Evolutionary conservation across 2,888 invertebrate species (phyloP), one percentile per base, ranked within the genome.

Genomic region (Salticus scenicus): DNA sequence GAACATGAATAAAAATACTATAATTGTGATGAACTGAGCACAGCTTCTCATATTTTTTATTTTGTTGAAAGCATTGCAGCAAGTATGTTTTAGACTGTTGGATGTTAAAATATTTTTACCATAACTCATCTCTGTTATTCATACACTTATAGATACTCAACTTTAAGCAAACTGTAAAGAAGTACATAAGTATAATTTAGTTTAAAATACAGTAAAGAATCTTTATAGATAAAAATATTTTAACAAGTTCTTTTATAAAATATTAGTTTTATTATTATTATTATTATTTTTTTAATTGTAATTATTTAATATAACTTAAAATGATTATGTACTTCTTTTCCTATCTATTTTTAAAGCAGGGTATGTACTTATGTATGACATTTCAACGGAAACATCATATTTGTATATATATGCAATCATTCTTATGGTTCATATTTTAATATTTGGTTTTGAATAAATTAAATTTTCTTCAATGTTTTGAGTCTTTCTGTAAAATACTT

Each of bases 371-470:
- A 57, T 2, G 57, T 57, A 47, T 47, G 42, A 47, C 1, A 17
- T 17, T 47, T 47, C 24, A 57, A 20, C 2, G 20, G 57, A 24
- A 57, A 57, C 20, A 57, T 20, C 24, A 24, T 57, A 20, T 5
- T 17, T 57, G 57, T 57, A 24, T 57, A 24, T 57, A 57, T 57
- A 57, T 57, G 24, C 10, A 37, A 37, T 4, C 5, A 17, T 57
- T 24, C 57, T 7, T 57, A 57, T 57, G 57, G 57, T 57, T 7
- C 57, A 57, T 57, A 57, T 57, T 57, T 57, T 57, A 57, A 57
- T 57, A 57, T 57, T 57, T 57, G 57, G 17, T 57, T 57, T 57
- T 57, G 57, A 57, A 24, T 57, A 57, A 57, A 57, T 24, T 57
- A n/a, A 20, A 57, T 57, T 57, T 57, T 57, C 57, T 57, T 57